These are phyloP conservation scores for Lethenteron camtschaticum DNA, from an alignment of 2,113 vertebrate species.

Conservation along the genomic window DNA sequence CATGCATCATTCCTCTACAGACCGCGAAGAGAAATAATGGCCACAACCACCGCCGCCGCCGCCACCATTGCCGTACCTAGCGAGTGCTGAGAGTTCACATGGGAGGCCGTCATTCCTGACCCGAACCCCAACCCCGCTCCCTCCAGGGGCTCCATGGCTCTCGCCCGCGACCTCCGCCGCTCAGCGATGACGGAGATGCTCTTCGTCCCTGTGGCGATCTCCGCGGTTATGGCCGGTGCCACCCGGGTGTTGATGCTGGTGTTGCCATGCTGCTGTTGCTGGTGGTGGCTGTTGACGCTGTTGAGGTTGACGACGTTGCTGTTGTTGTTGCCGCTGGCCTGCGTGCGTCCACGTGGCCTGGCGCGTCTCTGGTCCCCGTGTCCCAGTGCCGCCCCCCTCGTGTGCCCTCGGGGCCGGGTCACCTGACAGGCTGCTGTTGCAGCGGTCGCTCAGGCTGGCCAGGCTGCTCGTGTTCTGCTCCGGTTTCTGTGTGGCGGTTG, in stretches of 20 bases:
- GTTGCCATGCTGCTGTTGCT: too few species aligned
- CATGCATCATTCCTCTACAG: too few species aligned
- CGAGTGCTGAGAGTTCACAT: too few species aligned
- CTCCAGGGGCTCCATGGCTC: conserved; percentile 3
- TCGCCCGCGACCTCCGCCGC: conserved; percentile 11
- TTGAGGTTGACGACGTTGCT: too few species aligned
- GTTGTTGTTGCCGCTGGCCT: too few species aligned
- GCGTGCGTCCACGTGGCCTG: not conserved
- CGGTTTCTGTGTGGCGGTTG: not conserved
- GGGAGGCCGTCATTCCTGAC: too few species aligned
- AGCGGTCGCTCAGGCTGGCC: conserved; percentile 6
- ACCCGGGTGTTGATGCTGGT: not conserved
- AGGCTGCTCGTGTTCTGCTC: not conserved
- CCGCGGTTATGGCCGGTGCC: conserved; percentile 15
- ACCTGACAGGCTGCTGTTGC: conserved; percentile 2
- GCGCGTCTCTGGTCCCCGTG: conserved; percentile 3
- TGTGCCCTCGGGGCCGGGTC: too few species aligned
- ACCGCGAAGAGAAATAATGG: too few species aligned
- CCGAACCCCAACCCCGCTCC: conserved; percentile 6
- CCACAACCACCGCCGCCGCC: too few species aligned
- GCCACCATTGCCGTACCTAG: too few species aligned
- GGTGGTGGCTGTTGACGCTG: too few species aligned
- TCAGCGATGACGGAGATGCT: conserved; percentile 23
- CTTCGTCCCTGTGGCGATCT: conserved; percentile 21
- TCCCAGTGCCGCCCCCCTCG: not conserved